These are phyloP conservation scores for Penaeus indicus DNA, from an alignment of 1,140 invertebrate genomes.

Conservation along the genomic window DNA sequence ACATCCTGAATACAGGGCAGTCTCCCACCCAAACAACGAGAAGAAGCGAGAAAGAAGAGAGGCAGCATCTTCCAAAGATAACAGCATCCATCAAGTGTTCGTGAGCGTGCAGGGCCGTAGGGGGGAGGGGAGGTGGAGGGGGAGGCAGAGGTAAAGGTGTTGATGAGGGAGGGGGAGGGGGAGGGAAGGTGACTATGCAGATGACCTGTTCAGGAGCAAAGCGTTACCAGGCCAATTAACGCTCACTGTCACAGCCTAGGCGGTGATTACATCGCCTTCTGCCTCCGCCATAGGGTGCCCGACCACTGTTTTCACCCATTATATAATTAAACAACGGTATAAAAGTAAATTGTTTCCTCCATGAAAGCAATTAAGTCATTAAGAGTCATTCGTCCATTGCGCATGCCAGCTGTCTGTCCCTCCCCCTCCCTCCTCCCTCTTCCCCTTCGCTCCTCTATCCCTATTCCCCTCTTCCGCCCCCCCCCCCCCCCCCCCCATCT, in stretches of 20 bases:
- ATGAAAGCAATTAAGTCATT: slow-evolving; percentile 29
- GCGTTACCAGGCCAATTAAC: no score
- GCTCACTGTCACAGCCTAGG: no score
- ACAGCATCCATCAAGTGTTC: no score
- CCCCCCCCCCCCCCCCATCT: not conserved
- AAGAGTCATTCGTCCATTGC: not conserved
- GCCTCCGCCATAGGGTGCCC: no score
- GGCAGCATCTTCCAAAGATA: no score
- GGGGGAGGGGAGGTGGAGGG: not conserved
- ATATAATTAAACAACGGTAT: slow-evolving; percentile 27
- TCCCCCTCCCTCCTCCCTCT: not conserved
- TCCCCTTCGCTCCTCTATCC: not conserved
- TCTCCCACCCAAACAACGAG: no score
- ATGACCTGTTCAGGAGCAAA: not conserved
- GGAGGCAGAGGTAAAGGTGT: not conserved
- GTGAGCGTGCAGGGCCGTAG: no score
- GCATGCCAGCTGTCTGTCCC: not conserved
- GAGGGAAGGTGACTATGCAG: not conserved
- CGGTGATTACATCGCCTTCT: no score
- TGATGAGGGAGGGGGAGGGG: not conserved
- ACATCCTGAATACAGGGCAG: not conserved
- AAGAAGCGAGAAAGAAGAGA: no score
- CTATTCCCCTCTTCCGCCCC: not conserved
- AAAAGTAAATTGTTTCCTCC: slow-evolving; percentile 12
- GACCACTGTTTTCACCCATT: slow-evolving; percentile 2